Evolutionary conservation across 2,113 vertebrate genomes (phyloP).

Genomic region (Campylomormyrus numenius): DNA sequence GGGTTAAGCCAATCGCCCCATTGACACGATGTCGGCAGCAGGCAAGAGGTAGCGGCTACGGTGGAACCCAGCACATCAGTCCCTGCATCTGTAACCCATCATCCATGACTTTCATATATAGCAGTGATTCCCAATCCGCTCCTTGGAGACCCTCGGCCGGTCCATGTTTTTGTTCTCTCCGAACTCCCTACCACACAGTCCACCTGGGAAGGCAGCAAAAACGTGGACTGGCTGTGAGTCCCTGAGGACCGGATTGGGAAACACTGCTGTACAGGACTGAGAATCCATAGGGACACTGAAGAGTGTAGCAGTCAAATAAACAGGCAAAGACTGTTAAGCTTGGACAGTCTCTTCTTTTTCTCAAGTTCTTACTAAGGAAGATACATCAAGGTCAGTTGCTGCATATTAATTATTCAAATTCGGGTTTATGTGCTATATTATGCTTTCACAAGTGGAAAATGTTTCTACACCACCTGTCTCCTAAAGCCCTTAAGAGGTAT

Average conservation of each 20-base stretch:
- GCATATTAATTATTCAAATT: constrained; percentile 1
- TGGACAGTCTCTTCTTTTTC: background rate
- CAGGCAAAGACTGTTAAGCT: background rate
- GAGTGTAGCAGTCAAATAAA: background rate
- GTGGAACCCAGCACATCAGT: background rate
- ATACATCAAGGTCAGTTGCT: background rate
- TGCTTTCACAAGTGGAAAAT: background rate
- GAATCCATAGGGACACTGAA: background rate
- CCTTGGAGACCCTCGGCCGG: too few species aligned
- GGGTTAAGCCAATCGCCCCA: constrained; percentile 25
- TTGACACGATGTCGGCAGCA: constrained; percentile 24
- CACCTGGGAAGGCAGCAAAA: background rate
- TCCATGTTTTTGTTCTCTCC: background rate
- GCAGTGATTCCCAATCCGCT: background rate
- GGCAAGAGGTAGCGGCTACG: background rate
- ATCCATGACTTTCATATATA: background rate
- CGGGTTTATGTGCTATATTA: background rate
- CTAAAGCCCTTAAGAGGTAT: background rate
- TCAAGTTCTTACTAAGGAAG: background rate
- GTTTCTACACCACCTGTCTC: background rate
- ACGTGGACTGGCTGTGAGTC: background rate
- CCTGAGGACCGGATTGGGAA: background rate
- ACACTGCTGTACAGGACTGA: background rate
- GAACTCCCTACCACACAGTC: background rate
- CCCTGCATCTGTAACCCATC: background rate